Evolutionary conservation across 2,113 vertebrate genomes (phyloP), one percentile per base, ranked within the genome.

Genomic region (Amphilophus citrinellus): DNA sequence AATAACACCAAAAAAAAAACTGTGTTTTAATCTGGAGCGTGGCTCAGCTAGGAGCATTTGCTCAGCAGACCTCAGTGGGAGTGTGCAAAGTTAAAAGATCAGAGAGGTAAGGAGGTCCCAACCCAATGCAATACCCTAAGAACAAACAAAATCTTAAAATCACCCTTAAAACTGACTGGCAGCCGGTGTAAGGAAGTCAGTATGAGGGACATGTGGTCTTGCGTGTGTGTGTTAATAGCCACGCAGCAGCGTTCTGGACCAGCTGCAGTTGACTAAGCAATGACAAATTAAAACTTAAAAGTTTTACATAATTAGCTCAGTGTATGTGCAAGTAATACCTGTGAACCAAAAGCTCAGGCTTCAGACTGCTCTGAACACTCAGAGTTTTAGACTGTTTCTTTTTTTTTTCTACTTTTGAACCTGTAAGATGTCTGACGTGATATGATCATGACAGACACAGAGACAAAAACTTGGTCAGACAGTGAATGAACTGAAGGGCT

Each of bases 41-140:
- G 37, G 37, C 6, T 37, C 37, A 37, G 22, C 65, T 71, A 71
- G 42, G 42, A 50, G 65, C 65, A 30, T 68, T 68, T 68, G 65
- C 15, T 11, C 65, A 50, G 42, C 42, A 71, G 65, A 71, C 22
- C 65, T 71, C 65, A 1, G 42, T 17, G 39, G 39, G 63, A 68
- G 65, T 50, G 65, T 71, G 65, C 65, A 71, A 47, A 50, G 65
- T 71, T 71, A 71, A 71, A 71, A 47, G 22, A 50, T 71, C 42
- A 50, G 65, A 71, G 65, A 50, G 22, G 65, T 71, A 71, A 47
- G 42, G 65, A 71, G 65, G 42, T 15, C 5, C 22, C 65, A 71
- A 50, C 9, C 65, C 42, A 71, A 37, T 71, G 65, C 15, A 71
- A 50, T 11, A 9, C 42, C 15, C 9, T 71, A 50, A 5, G 1